Base-by-base conservation (phyloP, 35 echinoderm and acorn worm species). In the Acanthaster planci region DNA sequence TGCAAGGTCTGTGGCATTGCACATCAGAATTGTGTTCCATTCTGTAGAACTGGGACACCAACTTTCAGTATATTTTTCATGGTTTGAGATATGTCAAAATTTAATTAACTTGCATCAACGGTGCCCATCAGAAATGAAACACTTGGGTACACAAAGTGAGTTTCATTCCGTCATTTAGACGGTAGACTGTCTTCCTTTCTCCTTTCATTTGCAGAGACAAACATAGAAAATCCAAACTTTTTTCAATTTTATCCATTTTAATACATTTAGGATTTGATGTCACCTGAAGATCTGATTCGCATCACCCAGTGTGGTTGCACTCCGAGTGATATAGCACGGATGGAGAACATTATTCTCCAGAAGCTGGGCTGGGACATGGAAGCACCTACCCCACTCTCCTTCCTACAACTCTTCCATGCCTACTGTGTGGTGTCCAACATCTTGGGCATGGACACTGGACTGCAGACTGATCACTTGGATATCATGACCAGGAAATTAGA, bases 221-320 rank as follows among this genome's bases (percentile, higher is more conserved):
- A n/a, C 56, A 59, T 18, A 59, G 54, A 27, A 21, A 67, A 15
- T 27, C 21, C 30, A 72, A 68, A 72, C 29, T 14, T 31, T 72
- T 26, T 72, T 72, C 14, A 72, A 36, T 37, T 37, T 79, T n/a
- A 79, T 15, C 31, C 29, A 42, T 8, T 7, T 35, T 56, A 56
- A 5, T 81, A 17, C 26, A 5, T 81, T 1, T 47, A 81, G 79
- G 79, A 81, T 54, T 40, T 81, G 18, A 92, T 92, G 78, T 83
- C 94, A 1, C 30, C 82, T 17, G 86, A 92, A 58, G 83, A 97
- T 68, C 90, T 97, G 18, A 86, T 97, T n/a, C 90, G 90, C 31
- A 97, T 97, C 68, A 97, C 90, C 77, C 94, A 95, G 38, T 92
- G 90, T 38, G 90, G 94, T 36, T 97, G 94, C 75, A 82, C 90